Base-by-base conservation (phyloP, 2,797 vertebrate species). In the Erethizon dorsatum region DNA sequence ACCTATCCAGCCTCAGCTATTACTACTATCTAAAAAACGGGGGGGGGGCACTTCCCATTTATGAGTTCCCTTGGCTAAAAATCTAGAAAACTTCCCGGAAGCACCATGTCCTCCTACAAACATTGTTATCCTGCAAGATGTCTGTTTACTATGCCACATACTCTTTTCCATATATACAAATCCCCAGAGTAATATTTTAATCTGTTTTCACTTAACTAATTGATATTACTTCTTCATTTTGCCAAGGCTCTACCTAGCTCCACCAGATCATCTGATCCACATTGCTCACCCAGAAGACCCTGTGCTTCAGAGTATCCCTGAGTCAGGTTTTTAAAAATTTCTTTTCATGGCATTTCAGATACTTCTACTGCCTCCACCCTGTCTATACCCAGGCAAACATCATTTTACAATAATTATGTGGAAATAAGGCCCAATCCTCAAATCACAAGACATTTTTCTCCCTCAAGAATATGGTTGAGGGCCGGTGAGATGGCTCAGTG, bases 141-240 rank as follows among this genome's bases (percentile, higher is more conserved):
- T 92, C 83, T 89, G 65, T 67, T 93, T 61, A 95, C 57, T 83
- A 88, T 37, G 11, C 63, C 75, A 85, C 50, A 82, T 11, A 95
- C 17, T 18, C 37, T 91, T 63, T 94, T 90, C 90, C 65, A 88
- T 59, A 91, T 54, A 59, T 79, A 91, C 41, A 94, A 88, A 90
- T 75, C 33, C 18, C 61, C 69, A 94, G 92, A 97, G 86, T 71
- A 97, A 75, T 87, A 88, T 77, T 96, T 91, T 94, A 94, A 95
- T 96, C 85, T 93, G 78, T 95, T 94, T 96, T 95, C n/a, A 88
- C 22, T 94, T 90, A 97, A 89, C 59, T 82, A 94, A 96, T 6
- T 18, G 28, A 89, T 94, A 56, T 79, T 95, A 96, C 71, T 97
- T 95, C 89, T 97, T 97, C 65, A 95, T 88, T 80, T 94, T 95